Evolutionary conservation across 1,140 invertebrate species (phyloP).

Genomic region (Wiebesia pumilae): DNA sequence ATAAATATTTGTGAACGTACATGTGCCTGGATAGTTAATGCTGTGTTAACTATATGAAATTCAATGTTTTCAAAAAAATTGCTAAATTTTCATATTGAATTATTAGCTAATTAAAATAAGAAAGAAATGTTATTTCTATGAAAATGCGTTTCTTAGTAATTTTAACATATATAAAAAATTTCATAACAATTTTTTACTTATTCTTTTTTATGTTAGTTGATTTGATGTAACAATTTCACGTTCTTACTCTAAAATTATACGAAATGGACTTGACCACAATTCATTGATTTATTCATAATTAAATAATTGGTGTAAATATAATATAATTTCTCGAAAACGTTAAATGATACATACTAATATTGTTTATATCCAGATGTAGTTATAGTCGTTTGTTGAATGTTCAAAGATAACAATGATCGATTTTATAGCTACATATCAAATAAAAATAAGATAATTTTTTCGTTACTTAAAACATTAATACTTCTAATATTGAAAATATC

Average conservation of each 20-base stretch:
- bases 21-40: too few relatives aligned
- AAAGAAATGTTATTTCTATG: too few relatives aligned
- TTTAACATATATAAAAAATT: too few relatives aligned
- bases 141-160: too few relatives aligned
- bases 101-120: too few relatives aligned
- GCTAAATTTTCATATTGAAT: too few relatives aligned
- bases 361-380: not conserved
- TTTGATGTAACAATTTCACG: not conserved
- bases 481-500: not conserved
- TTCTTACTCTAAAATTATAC: not conserved
- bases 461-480: not conserved
- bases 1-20: too few relatives aligned
- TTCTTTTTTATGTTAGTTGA: not conserved
- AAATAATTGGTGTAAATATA: not conserved
- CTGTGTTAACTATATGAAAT: too few relatives aligned
- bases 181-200: not conserved
- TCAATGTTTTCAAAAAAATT: too few relatives aligned
- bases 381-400: not conserved
- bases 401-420: not conserved
- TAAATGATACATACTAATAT: not conserved
- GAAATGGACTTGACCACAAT: not conserved
- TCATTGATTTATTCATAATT: not conserved
- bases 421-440: not conserved
- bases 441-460: not conserved
- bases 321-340: not conserved